phyloP scores from a whole-genome alignment of 2,797 vertebrate species.

The Clarias fuscus region DNA sequence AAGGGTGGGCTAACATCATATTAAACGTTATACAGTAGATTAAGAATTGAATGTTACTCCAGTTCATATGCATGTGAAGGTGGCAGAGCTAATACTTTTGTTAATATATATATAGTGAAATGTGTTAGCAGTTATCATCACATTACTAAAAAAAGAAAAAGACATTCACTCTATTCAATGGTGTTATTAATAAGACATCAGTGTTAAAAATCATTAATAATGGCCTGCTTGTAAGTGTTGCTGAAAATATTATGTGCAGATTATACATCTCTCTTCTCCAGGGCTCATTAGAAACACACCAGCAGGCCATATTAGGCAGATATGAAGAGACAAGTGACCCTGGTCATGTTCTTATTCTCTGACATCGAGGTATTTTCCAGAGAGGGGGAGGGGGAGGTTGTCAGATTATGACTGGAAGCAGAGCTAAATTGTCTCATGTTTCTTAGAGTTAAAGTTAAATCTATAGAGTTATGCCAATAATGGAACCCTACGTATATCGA shows the following conservation, averaged over 20 bases:
- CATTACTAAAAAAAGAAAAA: background rate
- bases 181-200: slow-evolving; percentile 4
- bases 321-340: slow-evolving; percentile 27
- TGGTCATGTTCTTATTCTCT: slow-evolving; percentile 18
- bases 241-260: slow-evolving; percentile 1
- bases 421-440: background rate
- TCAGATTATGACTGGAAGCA: background rate
- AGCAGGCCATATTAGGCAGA: slow-evolving; percentile 13
- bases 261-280: background rate
- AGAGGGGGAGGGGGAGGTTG: background rate
- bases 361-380: slow-evolving; percentile 15
- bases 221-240: background rate
- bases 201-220: background rate
- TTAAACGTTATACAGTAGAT: no score
- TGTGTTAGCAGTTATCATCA: background rate
- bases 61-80: no score
- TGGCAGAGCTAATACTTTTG: no score
- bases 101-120: no score
- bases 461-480: background rate
- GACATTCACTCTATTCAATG: background rate
- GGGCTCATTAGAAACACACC: slow-evolving; percentile 7
- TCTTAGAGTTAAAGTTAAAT: background rate
- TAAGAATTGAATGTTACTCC: no score
- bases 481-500: background rate
- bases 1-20: no score